A percentile compares a stretch with the other conserved stretches of the same genome.
phyloP scores from a whole-genome alignment of 2,888 invertebrate species.

The Serripes groenlandicus region DNA sequence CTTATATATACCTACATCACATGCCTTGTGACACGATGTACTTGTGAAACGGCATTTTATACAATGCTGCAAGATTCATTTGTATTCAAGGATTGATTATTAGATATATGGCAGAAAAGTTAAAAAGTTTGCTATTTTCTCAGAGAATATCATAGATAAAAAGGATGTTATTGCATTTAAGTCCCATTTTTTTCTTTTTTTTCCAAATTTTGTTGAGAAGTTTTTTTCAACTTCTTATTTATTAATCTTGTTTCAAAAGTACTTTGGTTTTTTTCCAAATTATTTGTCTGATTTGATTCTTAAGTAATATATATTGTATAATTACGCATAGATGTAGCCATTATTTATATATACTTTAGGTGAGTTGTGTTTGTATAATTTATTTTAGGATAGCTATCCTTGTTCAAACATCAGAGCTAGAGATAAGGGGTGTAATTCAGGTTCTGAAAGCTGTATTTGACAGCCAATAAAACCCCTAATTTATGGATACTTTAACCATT shows the following conservation, averaged over 20 bases:
- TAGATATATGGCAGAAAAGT: too few relatives aligned
- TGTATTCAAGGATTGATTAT: too few relatives aligned
- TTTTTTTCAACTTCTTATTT: not conserved
- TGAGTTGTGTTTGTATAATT: slow-evolving; percentile 23
- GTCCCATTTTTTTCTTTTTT: not conserved
- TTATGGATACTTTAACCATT: too few relatives aligned
- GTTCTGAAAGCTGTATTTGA: too few relatives aligned
- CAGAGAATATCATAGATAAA: not conserved
- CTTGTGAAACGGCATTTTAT: too few relatives aligned
- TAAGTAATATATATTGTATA: slow-evolving; percentile 24
- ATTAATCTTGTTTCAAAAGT: not conserved
- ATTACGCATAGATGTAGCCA: not conserved
- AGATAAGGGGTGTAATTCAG: too few relatives aligned
- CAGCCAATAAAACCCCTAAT: too few relatives aligned
- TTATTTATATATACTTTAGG: slow-evolving; percentile 20
- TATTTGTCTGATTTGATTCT: slow-evolving; percentile 12
- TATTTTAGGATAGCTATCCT: slow-evolving; percentile 12
- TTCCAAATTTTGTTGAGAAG: not conserved
- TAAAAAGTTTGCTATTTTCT: too few relatives aligned
- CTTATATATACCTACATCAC: too few relatives aligned
- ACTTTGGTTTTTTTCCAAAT: slow-evolving; percentile 1
- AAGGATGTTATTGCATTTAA: not conserved
- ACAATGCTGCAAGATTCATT: too few relatives aligned
- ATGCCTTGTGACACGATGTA: too few relatives aligned
- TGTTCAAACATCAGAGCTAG: not conserved